Evolutionary conservation across 1,140 invertebrate species (phyloP), one percentile per base, ranked within the genome.

Genomic region (Harpegnathos saltator): DNA sequence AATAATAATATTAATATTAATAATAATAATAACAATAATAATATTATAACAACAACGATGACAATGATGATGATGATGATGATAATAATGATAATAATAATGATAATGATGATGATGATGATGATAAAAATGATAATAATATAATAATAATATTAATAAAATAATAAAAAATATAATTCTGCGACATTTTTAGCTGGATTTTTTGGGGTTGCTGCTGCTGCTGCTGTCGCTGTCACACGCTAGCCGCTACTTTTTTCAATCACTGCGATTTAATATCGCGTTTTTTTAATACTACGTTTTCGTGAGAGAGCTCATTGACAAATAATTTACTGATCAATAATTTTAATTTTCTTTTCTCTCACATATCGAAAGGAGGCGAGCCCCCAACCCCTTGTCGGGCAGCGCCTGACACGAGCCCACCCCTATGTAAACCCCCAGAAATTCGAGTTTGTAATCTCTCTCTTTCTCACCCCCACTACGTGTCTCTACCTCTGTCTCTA

Each of bases 101-200:
- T 61, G 38, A 82, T 74, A 73, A 75, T 66, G 17, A 74, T 62
- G 12, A 75, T 75, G 24, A 63, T 75, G 22, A 26, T 68, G n/a
- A 75, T 59, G 71, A 68, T 58, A 48, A 38, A 56, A n/a, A 83
- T 62, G 52, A 74, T 71, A 77, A 86, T 85, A 69, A 78, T 69
- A 77, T 61, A 72, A 68, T 59, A 52, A 38, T 72, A 22, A 83
- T 63, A 61, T 77, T 71, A 77, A 86, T 85, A 69, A 78, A 44
- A 44, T 80, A 83, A 69, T 75, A 84, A 81, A 78, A 77, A 69
- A 61, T 11, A 69, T 80, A 52, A 82, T 87, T 82, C 63, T 84
- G 61, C 75, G 68, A 84, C 74, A 85, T 85, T 90, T 91, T 90
- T 90, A 89, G 89, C 83, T 83, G 86, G 88, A 88, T 83, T 89